phyloP scores from a whole-genome alignment of 1,140 invertebrate species.

The Globodera rostochiensis region DNA sequence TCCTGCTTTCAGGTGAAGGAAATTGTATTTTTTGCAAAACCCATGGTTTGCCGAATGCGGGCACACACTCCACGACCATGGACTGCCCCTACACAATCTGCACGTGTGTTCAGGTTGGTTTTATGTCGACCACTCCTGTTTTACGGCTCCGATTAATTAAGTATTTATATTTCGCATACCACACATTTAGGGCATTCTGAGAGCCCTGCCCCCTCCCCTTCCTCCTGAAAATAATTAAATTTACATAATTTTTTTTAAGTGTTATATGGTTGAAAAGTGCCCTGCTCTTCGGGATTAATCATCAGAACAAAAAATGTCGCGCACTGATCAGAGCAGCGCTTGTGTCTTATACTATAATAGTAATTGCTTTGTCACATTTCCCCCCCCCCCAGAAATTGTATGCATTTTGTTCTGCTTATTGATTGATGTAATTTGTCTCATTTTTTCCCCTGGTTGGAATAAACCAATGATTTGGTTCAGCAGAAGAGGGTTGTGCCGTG shows the following conservation, averaged over 20 bases:
- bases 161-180: not conserved
- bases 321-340: too few species aligned
- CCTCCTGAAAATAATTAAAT: not conserved
- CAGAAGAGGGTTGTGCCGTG: too few species aligned
- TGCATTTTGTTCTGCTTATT: too few species aligned
- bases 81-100: not conserved
- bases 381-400: too few species aligned
- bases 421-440: too few species aligned
- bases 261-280: not conserved
- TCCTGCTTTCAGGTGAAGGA: not conserved
- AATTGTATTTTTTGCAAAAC: not conserved
- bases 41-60: not conserved
- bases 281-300: not conserved
- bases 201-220: not conserved
- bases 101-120: not conserved
- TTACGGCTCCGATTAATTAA: too few species aligned
- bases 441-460: too few species aligned
- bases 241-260: not conserved
- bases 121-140: not conserved
- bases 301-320: too few species aligned
- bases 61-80: not conserved
- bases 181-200: too few species aligned
- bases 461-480: too few species aligned
- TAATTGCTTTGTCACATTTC: too few species aligned
- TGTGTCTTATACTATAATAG: too few species aligned